Base-by-base conservation (phyloP, 2,797 vertebrate genomes). In the Merluccius polli region DNA sequence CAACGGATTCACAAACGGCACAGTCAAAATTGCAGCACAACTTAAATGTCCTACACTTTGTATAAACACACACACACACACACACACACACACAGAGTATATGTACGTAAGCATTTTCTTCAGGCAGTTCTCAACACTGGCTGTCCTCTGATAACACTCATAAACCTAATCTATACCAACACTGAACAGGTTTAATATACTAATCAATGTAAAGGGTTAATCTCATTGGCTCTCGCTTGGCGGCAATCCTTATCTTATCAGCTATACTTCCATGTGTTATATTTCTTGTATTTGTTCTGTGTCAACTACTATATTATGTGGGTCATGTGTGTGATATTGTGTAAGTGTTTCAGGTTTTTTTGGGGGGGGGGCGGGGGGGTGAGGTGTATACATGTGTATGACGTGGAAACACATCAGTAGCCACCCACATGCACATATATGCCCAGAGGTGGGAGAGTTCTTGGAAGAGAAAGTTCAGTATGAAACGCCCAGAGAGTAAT, bases 401-500 rank as follows among this genome's bases (percentile, higher is more conserved):
- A 48, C 41, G 16, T 48, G 6, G 41, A 48, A 48, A 52, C 18
- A 21, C 44, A 52, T 52, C 16, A 52, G 44, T 21, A 52, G 44
- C 44, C 44, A 15, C 24, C 11, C 24, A 72, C 10, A 30, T 12
- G 48, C 71, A 73, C 41, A 59, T 70, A 15, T 70, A 31, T 70
- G 30, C 68, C 27, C 4, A 32, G 12, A 70, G 31, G 32, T 18
- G 27, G 10, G 13, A 68, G 13, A 5, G 27, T 24, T 13, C n/a
- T 38, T 73, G 31, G 48, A 35, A 67, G 10, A 13, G 5, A 48
- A 77, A 36, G 70, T 71, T 78, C 38, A 59, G 52, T 24, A 15
- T 59, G 18, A n/a, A 59, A 59, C n/a, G 83, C 71, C 85, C 82
- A 75, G 87, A 82, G 78, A 18, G 73, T 78, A 79, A 88, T 90